Evolutionary conservation across 2,113 vertebrate genomes (phyloP).

Genomic region (Sigmodon hispidus): DNA sequence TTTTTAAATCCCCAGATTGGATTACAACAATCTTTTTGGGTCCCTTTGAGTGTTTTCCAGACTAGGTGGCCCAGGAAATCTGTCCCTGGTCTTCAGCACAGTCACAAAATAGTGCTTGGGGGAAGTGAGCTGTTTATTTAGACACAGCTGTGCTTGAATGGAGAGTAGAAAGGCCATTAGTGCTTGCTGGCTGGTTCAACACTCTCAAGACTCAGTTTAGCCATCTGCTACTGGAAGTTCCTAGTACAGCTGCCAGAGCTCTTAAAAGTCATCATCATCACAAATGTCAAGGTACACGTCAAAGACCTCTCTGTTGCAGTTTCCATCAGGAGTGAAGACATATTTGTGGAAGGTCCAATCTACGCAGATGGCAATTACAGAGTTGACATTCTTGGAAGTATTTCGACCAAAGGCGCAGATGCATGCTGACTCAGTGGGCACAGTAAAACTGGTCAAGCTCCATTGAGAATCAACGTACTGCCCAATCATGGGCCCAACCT

Average conservation of each 20-base stretch:
- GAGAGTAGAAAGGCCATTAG: conserved; percentile 16
- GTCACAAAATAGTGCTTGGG: conserved; percentile 52
- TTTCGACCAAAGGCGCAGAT: conserved; percentile 95
- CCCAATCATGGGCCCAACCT: conserved; percentile 95
- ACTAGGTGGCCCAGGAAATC: not conserved
- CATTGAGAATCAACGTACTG: conserved; percentile 97
- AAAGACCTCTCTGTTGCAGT: conserved; percentile 95
- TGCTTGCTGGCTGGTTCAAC: conserved; percentile 25
- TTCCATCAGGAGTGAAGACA: conserved; percentile 95
- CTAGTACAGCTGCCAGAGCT: conserved; percentile 37
- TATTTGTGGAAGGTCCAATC: conserved; percentile 98
- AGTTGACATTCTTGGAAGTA: conserved; percentile 96
- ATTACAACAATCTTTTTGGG: conserved; percentile 23
- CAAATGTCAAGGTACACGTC: conserved; percentile 93
- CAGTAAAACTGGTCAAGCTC: conserved; percentile 95
- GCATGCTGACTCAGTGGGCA: conserved; percentile 94
- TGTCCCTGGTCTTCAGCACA: not conserved
- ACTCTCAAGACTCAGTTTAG: not conserved
- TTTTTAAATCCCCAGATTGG: conserved; percentile 36
- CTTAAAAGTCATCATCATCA: conserved; percentile 85
- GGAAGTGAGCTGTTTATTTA: conserved; percentile 56
- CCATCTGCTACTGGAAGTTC: conserved; percentile 32
- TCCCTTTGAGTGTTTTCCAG: not conserved
- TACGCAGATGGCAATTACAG: conserved; percentile 95
- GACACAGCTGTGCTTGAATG: conserved; percentile 14